phyloP scores from a whole-genome alignment of 2,113 vertebrate species.

The Echinops telfairi region DNA sequence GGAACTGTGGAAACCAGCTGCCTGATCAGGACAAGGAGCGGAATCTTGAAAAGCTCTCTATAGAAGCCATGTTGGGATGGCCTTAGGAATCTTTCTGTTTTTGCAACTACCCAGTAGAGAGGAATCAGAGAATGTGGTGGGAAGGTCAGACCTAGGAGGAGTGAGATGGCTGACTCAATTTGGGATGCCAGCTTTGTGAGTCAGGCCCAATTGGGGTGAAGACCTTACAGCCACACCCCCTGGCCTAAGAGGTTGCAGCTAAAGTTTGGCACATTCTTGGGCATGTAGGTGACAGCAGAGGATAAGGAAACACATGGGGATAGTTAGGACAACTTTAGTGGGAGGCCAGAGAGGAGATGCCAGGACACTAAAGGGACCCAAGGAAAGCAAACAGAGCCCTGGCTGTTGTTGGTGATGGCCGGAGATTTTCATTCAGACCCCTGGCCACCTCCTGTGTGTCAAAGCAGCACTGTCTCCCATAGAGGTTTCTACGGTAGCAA shows the following conservation, averaged over 20 bases:
- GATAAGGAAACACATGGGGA: neutral
- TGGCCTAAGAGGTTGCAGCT: neutral
- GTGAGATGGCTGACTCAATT: neutral
- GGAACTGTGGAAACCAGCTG: neutral
- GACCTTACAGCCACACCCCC: neutral
- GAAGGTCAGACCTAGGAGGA: neutral
- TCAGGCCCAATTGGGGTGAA: fast-evolving
- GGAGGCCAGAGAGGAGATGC: neutral
- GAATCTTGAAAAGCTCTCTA: neutral
- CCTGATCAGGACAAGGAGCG: neutral
- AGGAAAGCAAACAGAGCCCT: too few relatives aligned
- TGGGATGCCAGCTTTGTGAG: neutral
- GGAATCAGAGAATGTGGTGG: neutral
- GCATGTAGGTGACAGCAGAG: neutral
- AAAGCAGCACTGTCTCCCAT: neutral
- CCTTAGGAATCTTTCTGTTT: neutral
- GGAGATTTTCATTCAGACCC: neutral
- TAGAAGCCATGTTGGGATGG: fast-evolving
- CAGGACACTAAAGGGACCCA: neutral
- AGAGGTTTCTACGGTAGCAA: neutral
- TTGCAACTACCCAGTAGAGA: neutral
- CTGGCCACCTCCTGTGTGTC: neutral
- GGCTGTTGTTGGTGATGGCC: neutral
- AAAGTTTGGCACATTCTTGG: too few relatives aligned
- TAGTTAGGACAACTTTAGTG: neutral